phyloP scores from a whole-genome alignment of 2,888 invertebrate species.

The Homarus gammarus region DNA sequence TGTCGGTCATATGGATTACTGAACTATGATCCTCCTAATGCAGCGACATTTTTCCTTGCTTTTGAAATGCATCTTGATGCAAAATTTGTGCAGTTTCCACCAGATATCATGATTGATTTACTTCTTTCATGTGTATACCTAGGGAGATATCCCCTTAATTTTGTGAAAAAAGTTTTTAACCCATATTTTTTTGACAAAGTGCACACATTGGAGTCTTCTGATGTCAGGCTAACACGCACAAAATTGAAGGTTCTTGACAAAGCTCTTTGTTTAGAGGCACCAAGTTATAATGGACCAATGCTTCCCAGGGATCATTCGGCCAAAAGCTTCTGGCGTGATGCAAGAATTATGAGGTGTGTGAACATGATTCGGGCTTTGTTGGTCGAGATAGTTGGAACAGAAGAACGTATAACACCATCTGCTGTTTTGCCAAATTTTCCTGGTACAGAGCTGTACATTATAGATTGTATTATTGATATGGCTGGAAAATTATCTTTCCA shows the following conservation, averaged over 20 bases:
- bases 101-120: slow-evolving; percentile 83
- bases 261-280: slow-evolving; percentile 83
- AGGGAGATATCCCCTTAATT: slow-evolving; percentile 83
- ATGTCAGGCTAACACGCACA: slow-evolving; percentile 67
- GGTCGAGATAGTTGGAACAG: slow-evolving; percentile 62
- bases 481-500: slow-evolving; percentile 51
- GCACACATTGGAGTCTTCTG: slow-evolving; percentile 77
- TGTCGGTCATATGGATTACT: slow-evolving; percentile 84
- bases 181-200: slow-evolving; percentile 83
- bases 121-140: slow-evolving; percentile 84
- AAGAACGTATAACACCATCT: slow-evolving; percentile 57
- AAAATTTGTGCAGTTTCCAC: slow-evolving; percentile 83
- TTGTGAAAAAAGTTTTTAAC: slow-evolving; percentile 83
- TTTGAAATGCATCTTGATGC: slow-evolving; percentile 82
- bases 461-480: slow-evolving; percentile 68
- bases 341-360: slow-evolving; percentile 58
- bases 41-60: slow-evolving; percentile 82
- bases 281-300: slow-evolving; percentile 83
- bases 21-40: slow-evolving; percentile 82
- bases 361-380: slow-evolving; percentile 59
- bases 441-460: slow-evolving; percentile 58
- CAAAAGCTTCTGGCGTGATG: slow-evolving; percentile 82
- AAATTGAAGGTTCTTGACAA: slow-evolving; percentile 84
- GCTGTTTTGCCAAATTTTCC: slow-evolving; percentile 63
- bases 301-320: slow-evolving; percentile 82